phyloP scores from a whole-genome alignment of 2,888 invertebrate genomes.

The Lochmaea crataegi region DNA sequence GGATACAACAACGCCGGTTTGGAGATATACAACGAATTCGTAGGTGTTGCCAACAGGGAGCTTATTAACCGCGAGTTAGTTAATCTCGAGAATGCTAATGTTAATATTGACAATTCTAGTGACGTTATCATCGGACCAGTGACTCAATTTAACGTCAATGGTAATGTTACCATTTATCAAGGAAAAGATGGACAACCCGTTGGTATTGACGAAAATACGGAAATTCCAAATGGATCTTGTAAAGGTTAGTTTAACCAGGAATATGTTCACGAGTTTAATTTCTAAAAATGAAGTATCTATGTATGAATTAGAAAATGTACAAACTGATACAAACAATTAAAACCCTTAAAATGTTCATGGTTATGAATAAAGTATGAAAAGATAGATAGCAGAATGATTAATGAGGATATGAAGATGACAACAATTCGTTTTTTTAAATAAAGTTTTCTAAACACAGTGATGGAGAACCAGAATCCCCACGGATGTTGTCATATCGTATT shows the following conservation, averaged over 20 bases:
- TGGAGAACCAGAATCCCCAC: too few relatives aligned
- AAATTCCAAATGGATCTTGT: background rate
- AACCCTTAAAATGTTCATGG: too few relatives aligned
- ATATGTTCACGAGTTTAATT: background rate
- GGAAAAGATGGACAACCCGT: conserved; percentile 43
- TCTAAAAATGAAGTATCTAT: background rate
- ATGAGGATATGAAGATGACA: too few relatives aligned
- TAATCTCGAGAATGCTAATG: conserved; percentile 53
- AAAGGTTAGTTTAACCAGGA: background rate
- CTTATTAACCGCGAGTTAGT: conserved; percentile 38
- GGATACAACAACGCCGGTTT: conserved; percentile 23
- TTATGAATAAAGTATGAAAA: too few relatives aligned
- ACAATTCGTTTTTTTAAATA: too few relatives aligned
- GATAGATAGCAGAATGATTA: too few relatives aligned
- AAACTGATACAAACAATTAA: background rate
- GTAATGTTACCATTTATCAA: conserved; percentile 68
- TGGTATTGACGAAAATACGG: background rate
- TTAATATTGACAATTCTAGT: conserved; percentile 66
- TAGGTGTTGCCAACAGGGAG: conserved; percentile 16
- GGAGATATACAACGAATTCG: conserved; percentile 20
- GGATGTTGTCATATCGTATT: too few relatives aligned
- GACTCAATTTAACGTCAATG: conserved; percentile 66
- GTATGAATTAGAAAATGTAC: background rate
- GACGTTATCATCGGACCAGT: conserved; percentile 69
- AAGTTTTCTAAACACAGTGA: too few relatives aligned